Evolutionary conservation across 2,888 invertebrate species (phyloP), one percentile per base, ranked within the genome.

Genomic region (Caenorhabditis wallacei): DNA sequence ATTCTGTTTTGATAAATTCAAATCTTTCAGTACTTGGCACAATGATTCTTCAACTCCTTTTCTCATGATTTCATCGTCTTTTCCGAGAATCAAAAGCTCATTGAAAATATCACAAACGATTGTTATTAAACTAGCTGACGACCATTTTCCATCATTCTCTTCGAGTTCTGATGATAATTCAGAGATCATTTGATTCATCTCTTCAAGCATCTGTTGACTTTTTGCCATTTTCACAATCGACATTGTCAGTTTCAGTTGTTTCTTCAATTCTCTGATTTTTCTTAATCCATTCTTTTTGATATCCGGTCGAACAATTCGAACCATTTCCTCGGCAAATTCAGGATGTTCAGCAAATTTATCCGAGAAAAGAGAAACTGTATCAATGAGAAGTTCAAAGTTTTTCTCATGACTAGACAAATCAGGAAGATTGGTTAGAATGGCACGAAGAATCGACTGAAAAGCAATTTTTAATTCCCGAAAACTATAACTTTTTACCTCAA

Each of bases 81-180:
- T 81, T 20, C 81, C 72, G 22, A 80, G 40, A 11, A 74, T 63
- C 11, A 74, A 46, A 46, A 74, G 40, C 61, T 80, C 80, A 53
- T 72, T 72, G 61, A 80, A 68, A 30, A 74, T 53, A 22, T 78
- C 78, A 61, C 78, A 78, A 8, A 78, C 48, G 24, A 78, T 63
- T 8, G 78, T 78, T 0, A 78, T 69, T 0, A 78, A 35, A 24
- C 22, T n/a, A 1, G 69, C 69, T 2, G 78, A 78, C 3, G 61
- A 46, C 78, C 78, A 78, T 24, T 69, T 69, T 8, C 78, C 78
- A 46, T 51, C 69, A n/a, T 70, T 76, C 20, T 59, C 57, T n/a
- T 76, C 76, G 13, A 68, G 53, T 10, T 69, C 59, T 10, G n/a
- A 5, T 4, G 53, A 51, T 16, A 76, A 48, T 61, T 76, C 76